Percentiles rank a stretch among this genome's conserved stretches.
These are phyloP conservation scores for Crotophaga sulcirostris DNA, from an alignment of 2,113 vertebrate species.

Conservation along the genomic window DNA sequence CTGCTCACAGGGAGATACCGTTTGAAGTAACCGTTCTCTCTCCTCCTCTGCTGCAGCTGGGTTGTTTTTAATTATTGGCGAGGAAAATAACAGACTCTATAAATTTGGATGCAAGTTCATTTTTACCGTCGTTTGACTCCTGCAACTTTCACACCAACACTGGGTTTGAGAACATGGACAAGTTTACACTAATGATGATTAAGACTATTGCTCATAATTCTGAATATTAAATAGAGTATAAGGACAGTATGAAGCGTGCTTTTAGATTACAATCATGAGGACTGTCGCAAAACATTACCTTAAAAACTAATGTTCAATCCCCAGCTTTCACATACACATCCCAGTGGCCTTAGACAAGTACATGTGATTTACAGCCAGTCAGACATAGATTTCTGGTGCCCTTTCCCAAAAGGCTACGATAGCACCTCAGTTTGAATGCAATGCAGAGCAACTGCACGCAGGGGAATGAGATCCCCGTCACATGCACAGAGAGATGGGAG, in stretches of 20 bases:
- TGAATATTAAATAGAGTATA: neutral
- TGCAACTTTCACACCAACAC: neutral
- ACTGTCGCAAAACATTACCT: neutral
- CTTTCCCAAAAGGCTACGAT: neutral
- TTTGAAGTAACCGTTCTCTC: neutral
- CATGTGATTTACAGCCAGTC: neutral
- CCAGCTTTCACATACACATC: neutral
- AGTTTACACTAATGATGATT: neutral
- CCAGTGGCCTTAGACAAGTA: neutral
- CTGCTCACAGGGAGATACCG: neutral
- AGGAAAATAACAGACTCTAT: neutral
- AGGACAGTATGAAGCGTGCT: neutral
- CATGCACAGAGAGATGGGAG: neutral
- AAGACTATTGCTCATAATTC: neutral
- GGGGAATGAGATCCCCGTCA: neutral
- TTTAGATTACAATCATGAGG: neutral
- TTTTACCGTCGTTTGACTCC: neutral
- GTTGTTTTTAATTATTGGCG: conserved; percentile 7
- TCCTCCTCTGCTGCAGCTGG: neutral
- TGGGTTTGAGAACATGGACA: neutral
- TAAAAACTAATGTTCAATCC: neutral
- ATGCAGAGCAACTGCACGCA: neutral
- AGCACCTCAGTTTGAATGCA: neutral
- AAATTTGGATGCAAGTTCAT: neutral
- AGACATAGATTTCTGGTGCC: neutral